Evolutionary conservation across 2,797 vertebrate species (phyloP), one percentile per base, ranked within the genome.

Genomic region (Bradypodion ventrale): DNA sequence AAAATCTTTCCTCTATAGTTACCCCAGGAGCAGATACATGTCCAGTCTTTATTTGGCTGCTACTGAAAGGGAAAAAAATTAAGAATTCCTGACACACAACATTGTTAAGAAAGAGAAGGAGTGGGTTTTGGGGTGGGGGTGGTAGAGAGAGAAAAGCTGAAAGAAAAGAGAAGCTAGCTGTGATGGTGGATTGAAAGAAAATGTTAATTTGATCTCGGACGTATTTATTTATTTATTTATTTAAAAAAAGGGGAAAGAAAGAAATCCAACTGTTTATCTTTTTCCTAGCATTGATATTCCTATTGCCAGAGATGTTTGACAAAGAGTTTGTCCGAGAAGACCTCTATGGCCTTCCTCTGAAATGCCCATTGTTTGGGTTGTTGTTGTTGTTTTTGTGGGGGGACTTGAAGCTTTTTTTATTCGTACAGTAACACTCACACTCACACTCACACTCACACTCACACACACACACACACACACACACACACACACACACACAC

Each of bases 181-280:
- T 83, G 87, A 72, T 52, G 90, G 83, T 85, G 89, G 75, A 87
- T 68, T 83, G 65, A 91, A 87, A 74, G 80, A 85, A 91, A 87
- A 87, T 87, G 89, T 94, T 90, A 87, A 92, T 91, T 93, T 92
- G 74, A 82, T 92, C 85, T 60, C 89, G 90, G 85, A 82, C 89
- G 85, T 91, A 86, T 88, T 89, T 40, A 0, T 59, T 46, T n/a
- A n/a, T n/a, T n/a, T n/a, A n/a, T n/a, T 76, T 60, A 69, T 62
- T 62, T n/a, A n/a, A n/a, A n/a, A 27, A n/a, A 52, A 74, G 7
- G 23, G 44, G 40, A 83, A 83, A 46, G 44, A 83, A 77, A 37
- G 46, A 68, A 85, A 85, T 65, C 78, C 77, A 76, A 85, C 72
- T 76, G 73, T 81, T 85, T 46, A 46, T 81, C 73, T 35, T 60